Evolutionary conservation across 2,797 vertebrate genomes (phyloP), one percentile per base, ranked within the genome.

Genomic region (Clarias pachynema): DNA sequence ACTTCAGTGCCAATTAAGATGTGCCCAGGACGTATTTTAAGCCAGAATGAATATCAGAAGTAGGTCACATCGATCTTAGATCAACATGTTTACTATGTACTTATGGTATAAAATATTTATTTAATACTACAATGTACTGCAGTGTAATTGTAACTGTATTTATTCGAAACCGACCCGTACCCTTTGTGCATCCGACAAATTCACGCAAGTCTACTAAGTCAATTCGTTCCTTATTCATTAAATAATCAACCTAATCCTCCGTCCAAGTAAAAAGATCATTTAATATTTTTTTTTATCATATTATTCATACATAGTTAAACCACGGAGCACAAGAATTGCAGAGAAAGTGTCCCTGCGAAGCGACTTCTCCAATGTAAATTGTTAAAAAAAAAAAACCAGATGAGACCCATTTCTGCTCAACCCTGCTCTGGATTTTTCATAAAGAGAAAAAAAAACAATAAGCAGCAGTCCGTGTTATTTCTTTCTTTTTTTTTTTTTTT

Each of bases 261-360:
- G 57, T 85, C 49, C 87, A 88, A 86, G 87, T 89, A 86, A 90
- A 91, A 90, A 89, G 84, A 70, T 77, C 62, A 90, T 92, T 91
- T 92, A 90, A 92, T 91, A 86, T 37, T 37, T 59, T 60, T 37
- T 59, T 26, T 12, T 1, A 84, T 81, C 73, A 80, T 66, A 86
- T 82, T 44, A 66, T 69, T 86, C 84, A 90, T 77, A 83, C 80
- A 89, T 79, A 69, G 79, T 88, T 79, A 75, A 84, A 83, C 44
- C 81, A 89, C 83, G n/a, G 83, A 78, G 77, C 81, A 92, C 93
- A 92, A 93, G 92, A 94, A 93, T 49, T 87, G 90, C 87, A 90
- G 69, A 89, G 87, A 86, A 89, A 88, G 84, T 88, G 68, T 87
- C 90, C 89, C 82, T 78, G 80, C 37, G 63, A 86, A 90, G 87